phyloP scores from a whole-genome alignment of 2,113 vertebrate species.

The Cebidichthys violaceus region DNA sequence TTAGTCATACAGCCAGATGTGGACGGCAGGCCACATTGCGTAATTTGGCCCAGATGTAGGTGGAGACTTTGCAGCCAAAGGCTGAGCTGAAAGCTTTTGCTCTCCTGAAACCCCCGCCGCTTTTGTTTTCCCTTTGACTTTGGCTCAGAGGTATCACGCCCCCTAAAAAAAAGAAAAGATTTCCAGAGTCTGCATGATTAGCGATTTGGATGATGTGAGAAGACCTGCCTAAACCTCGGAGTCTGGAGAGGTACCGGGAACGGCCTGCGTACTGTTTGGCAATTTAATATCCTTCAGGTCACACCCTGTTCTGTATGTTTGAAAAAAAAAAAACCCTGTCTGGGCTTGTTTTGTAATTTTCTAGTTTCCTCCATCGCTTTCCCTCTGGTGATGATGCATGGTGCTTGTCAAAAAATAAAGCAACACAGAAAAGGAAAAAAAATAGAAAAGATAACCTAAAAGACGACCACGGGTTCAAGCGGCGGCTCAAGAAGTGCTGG shows the following conservation, averaged over 20 bases:
- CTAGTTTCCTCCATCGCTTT: conserved; percentile 10
- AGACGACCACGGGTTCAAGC: conserved; percentile 49
- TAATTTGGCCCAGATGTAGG: conserved; percentile 75
- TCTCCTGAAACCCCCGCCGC: conserved; percentile 17
- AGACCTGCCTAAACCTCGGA: conserved; percentile 1
- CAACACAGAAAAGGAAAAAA: conserved; percentile 23
- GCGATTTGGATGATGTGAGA: conserved; percentile 5
- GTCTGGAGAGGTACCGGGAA: conserved; percentile 3
- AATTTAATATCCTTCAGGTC: conserved; percentile 62
- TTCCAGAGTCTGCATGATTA: conserved; percentile 9
- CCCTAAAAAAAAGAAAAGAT: conserved; percentile 12
- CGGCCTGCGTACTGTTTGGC: conserved; percentile 27
- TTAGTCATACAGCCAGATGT: conserved; percentile 69
- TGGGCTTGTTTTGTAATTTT: conserved; percentile 53
- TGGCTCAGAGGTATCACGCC: conserved; percentile 27
- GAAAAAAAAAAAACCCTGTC: conserved; percentile 28
- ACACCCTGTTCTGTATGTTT: conserved; percentile 31
- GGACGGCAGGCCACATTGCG: conserved; percentile 55
- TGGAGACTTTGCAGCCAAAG: conserved; percentile 53
- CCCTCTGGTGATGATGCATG: conserved; percentile 68
- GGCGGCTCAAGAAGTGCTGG: conserved; percentile 37
- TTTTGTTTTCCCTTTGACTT: conserved; percentile 53
- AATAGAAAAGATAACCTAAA: conserved; percentile 26
- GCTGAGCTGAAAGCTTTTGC: conserved; percentile 37
- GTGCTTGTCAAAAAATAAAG: conserved; percentile 67